Percentiles rank a stretch among this genome's conserved stretches.
Conservation (phyloP, 2,113 vertebrate species). For the Scomber japonicus region DNA sequence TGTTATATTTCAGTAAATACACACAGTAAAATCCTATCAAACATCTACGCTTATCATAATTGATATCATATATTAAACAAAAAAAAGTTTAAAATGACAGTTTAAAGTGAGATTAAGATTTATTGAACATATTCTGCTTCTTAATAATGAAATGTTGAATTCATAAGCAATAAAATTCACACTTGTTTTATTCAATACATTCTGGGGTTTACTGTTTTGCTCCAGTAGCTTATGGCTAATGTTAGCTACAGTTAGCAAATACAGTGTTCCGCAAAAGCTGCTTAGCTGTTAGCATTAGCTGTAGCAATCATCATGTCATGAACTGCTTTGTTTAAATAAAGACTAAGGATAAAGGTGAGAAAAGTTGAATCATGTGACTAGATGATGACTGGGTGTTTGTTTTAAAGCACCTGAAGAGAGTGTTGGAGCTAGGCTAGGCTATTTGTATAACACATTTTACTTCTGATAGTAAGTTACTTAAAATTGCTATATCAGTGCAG, state of each 20-base stretch:
- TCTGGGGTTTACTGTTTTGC: too few species aligned
- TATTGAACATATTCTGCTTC: too few species aligned
- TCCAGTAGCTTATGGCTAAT: too few species aligned
- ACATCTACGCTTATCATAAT: too few species aligned
- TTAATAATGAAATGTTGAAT: neutral
- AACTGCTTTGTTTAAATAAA: constrained; percentile 14
- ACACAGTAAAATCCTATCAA: neutral
- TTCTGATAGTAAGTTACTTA: too few species aligned
- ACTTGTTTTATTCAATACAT: too few species aligned
- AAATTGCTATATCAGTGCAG: too few species aligned
- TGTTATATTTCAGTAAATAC: neutral
- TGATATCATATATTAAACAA: too few species aligned
- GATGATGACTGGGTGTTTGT: neutral
- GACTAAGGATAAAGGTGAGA: neutral
- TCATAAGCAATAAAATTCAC: too few species aligned
- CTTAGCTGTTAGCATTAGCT: neutral
- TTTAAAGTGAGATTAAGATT: neutral
- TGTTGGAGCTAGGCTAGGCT: neutral
- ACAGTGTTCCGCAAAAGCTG: neutral
- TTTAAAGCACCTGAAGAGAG: constrained; percentile 6
- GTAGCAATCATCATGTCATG: neutral
- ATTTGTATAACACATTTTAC: too few species aligned
- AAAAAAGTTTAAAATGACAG: neutral
- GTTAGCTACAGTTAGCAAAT: too few species aligned
- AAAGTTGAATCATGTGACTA: neutral